phyloP scores from a whole-genome alignment of 1,140 invertebrate genomes.

The Heliconius congener region DNA sequence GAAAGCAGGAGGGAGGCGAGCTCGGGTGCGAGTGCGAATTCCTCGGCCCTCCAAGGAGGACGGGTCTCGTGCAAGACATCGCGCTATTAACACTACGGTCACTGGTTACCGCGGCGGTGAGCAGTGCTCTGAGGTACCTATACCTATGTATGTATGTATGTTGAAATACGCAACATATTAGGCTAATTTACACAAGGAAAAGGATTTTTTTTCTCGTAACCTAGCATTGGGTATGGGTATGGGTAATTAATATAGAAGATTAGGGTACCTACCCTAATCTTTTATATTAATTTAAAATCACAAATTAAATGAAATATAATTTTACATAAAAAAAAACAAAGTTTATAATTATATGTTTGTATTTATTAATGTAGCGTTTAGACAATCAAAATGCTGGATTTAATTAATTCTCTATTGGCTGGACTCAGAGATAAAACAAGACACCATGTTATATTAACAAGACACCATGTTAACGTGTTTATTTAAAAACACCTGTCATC shows the following conservation, averaged over 20 bases:
- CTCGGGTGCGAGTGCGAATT: conserved; percentile 47
- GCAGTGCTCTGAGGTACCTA: background rate
- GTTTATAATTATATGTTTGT: no score
- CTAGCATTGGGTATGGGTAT: no score
- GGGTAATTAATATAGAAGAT: no score
- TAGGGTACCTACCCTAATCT: no score
- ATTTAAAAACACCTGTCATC: background rate
- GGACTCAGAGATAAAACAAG: no score
- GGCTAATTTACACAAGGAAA: background rate
- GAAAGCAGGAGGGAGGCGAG: conserved; percentile 30
- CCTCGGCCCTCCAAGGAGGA: conserved; percentile 51
- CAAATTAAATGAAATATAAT: no score
- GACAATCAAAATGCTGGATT: no score
- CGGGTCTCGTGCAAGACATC: conserved; percentile 48
- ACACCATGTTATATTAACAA: background rate
- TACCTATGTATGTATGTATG: no score
- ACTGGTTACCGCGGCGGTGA: conserved; percentile 25
- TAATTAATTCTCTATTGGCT: no score
- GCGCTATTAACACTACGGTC: conserved; percentile 39
- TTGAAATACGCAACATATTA: conserved; percentile 15
- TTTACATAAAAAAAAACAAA: no score
- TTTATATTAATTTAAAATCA: no score
- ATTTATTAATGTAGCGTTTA: no score
- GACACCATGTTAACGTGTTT: background rate
- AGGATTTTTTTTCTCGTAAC: background rate